Evolutionary conservation across 2,797 vertebrate species (phyloP).

Genomic region (Pipistrellus kuhlii): DNA sequence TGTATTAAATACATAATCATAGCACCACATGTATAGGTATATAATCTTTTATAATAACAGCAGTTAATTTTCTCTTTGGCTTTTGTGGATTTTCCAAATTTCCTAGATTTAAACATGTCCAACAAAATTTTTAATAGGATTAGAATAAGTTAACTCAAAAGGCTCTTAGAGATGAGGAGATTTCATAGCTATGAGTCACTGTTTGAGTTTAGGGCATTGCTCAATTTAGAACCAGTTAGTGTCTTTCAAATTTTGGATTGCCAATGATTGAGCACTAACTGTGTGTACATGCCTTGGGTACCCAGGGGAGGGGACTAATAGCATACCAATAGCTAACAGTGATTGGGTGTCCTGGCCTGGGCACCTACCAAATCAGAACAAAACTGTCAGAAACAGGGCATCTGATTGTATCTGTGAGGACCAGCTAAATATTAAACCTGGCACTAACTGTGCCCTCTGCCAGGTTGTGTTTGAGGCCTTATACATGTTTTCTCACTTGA

Average conservation of each 20-base stretch:
- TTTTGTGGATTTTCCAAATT: constrained; percentile 40
- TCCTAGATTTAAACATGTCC: constrained; percentile 6
- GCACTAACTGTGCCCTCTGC: not conserved
- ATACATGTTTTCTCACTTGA: not conserved
- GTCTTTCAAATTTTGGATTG: not conserved
- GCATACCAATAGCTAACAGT: not conserved
- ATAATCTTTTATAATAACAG: constrained; percentile 4
- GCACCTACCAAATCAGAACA: constrained; percentile 5
- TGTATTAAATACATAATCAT: not conserved
- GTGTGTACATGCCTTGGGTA: not conserved
- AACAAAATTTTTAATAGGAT: not conserved
- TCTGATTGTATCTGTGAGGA: not conserved
- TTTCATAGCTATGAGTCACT: not conserved
- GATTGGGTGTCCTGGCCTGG: not conserved
- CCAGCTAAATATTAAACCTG: not conserved
- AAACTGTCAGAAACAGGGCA: not conserved
- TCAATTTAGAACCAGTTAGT: not conserved
- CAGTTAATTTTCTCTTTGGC: constrained; percentile 10
- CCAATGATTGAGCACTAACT: not conserved
- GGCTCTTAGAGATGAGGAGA: not conserved
- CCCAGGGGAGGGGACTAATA: not conserved
- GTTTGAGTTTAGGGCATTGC: not conserved
- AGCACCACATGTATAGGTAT: not conserved
- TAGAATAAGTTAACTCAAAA: constrained; percentile 24
- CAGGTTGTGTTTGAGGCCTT: not conserved